Base-by-base conservation (phyloP, 1,140 invertebrate genomes). In the Drosophila rufa region DNA sequence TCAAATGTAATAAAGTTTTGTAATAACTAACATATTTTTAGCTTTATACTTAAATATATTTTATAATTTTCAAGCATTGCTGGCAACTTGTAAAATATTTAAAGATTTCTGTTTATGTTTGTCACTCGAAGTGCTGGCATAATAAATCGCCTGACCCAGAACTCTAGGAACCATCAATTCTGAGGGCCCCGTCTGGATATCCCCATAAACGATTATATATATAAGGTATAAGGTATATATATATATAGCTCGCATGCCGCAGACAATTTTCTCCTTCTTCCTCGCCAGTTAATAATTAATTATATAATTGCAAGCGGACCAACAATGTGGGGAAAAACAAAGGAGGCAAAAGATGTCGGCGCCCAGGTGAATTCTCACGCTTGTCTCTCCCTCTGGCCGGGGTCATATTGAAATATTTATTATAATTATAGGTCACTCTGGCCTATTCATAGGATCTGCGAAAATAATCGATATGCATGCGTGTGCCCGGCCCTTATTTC, bases 361-460 rank as follows among this genome's bases (percentile, higher is more conserved):
- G 69, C 74, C 60, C 74, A 70, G 36, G 45, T 77, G 55, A 78
- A 61, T 78, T 78, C 75, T 78, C 75, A 78, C 75, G 75, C 75
- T 90, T 90, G 84, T 89, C 85, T 65, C 75, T 36, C 22, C 84
- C 80, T 61, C 56, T 25, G 22, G 42, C 17, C 38, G 38, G 27
- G 71, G 50, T 19, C 62, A 69, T 62, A 75, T 51, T 86, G 57
- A 86, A 86, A 84, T 85, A 85, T 82, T 85, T 87, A 86, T 86
- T 80, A 89, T 86, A 86, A 86, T 86, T 89, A 70, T 78, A 61
- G 77, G 59, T 75, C 73, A 83, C 56, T 65, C 66, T 15, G 27
- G 70, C 43, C 83, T 87, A 87, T 87, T 75, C 75, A 65, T 82
- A 76, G 82, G 73, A 68, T 61, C 55, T 57, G 74, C 47, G 27